Base-by-base conservation (phyloP, 2,888 invertebrate genomes). In the Dryobota labecula region DNA sequence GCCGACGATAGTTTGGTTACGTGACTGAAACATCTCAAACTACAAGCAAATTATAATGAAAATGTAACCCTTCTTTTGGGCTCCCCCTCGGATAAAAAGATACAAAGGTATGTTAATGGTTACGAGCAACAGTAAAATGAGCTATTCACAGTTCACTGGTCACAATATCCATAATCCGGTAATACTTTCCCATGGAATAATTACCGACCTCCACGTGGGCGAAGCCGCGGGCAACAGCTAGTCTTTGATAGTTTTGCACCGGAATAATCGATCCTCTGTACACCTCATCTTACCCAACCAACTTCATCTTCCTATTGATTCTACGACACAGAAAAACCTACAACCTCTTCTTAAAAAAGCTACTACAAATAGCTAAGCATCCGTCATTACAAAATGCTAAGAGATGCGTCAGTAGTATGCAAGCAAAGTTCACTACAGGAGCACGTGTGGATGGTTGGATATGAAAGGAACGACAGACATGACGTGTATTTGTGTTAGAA, bases 401-500 rank as follows among this genome's bases (percentile, higher is more conserved):
- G 27, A 77, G 70, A 47, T 43, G 20, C 36, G 41, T 36, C 36
- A 77, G 36, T 53, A 43, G 36, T 53, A 18, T 65, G 76, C 5
- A 33, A 41, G 54, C 33, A 76, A 41, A 68, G 33, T 43, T 74
- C 76, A 54, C 38, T 54, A 18, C 69, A n/a, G 27, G n/a, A 27
- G 54, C 45, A 27, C 18, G 30, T 53, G 18, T 69, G 54, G 54
- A 56, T 73, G 77, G 76, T 56, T 73, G 77, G n/a, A 13, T 70
- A 27, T 49, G 45, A 73, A 77, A 73, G 36, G 47, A 77, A 49
- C 20, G 56, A 15, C 27, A 70, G 41, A 8, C 45, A 20, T 51
- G 51, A 53, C 20, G 38, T 45, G 43, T 57, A n/a, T 76, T 76
- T 68, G 33, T 57, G 11, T 43, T 1, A 20, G 30, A 24, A 36